A percentile compares a stretch with the other conserved stretches of the same genome.
These are phyloP conservation scores for Hirudinaria manillensis DNA, from an alignment of 2,888 invertebrate species.

Conservation along the genomic window DNA sequence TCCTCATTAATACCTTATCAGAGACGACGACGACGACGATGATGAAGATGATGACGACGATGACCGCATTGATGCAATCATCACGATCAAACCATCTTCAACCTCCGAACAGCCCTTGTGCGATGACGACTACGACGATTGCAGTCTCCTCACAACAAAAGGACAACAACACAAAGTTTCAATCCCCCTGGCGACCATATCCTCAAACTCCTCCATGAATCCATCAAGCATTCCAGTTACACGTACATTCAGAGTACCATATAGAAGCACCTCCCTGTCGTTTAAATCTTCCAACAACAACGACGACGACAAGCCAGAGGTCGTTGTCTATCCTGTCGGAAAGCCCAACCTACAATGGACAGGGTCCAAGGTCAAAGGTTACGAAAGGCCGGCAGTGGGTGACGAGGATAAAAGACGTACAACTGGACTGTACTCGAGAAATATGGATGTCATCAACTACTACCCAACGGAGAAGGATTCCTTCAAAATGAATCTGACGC, in stretches of 20 bases:
- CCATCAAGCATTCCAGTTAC: background rate
- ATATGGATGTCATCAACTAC: slow-evolving; percentile 15
- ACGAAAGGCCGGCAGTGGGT: background rate
- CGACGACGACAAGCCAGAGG: background rate
- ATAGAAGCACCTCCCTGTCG: background rate
- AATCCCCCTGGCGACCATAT: background rate
- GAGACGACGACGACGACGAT: slow-evolving; percentile 10
- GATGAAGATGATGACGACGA: background rate
- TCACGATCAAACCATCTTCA: background rate
- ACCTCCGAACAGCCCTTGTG: background rate
- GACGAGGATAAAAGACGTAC: background rate
- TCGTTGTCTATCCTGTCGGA: background rate
- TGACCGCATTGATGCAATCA: background rate
- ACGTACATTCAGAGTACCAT: background rate
- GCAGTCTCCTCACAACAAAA: background rate
- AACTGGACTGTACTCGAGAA: background rate
- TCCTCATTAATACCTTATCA: background rate
- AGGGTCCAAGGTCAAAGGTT: background rate
- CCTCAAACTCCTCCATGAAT: background rate
- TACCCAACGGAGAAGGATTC: slow-evolving; percentile 11
- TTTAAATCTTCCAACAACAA: background rate
- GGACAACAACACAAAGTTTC: background rate
- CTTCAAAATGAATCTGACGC: slow-evolving; percentile 24
- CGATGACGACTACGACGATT: background rate
- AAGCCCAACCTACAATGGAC: background rate